Evolutionary conservation across 2,113 vertebrate species (phyloP).

Genomic region (Gopherus flavomarginatus): DNA sequence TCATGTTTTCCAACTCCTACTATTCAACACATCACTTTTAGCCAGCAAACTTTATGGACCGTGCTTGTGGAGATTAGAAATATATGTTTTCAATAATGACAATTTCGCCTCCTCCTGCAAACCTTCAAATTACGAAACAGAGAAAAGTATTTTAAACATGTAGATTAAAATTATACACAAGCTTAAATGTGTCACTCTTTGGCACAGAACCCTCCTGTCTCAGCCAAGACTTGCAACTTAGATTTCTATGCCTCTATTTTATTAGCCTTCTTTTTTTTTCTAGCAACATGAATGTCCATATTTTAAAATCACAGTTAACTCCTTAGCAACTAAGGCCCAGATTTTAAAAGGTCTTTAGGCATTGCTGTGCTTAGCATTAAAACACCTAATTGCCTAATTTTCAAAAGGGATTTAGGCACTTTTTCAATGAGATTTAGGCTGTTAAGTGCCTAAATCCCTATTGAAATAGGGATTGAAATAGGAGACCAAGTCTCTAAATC

Average conservation of each 20-base stretch:
- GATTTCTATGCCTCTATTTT: slow-evolving; percentile 51
- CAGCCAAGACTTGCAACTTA: slow-evolving; percentile 60
- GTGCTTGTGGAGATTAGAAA: neutral
- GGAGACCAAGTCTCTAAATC: neutral
- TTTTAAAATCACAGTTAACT: slow-evolving; percentile 32
- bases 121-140: slow-evolving; percentile 28
- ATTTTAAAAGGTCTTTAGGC: neutral
- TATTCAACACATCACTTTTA: neutral
- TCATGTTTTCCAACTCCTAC: slow-evolving; percentile 62
- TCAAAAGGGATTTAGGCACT: neutral
- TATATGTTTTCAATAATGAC: slow-evolving; percentile 43
- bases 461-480: neutral
- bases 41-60: slow-evolving; percentile 39
- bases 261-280: slow-evolving; percentile 10
- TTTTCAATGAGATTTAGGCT: neutral
- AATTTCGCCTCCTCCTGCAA: slow-evolving; percentile 22
- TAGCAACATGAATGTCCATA: neutral
- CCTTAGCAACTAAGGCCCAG: neutral
- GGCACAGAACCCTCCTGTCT: slow-evolving; percentile 19
- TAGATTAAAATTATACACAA: slow-evolving; percentile 65
- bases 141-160: slow-evolving; percentile 70
- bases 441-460: neutral
- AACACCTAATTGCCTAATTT: neutral
- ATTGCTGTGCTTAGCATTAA: neutral
- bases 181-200: slow-evolving; percentile 44